Evolutionary conservation across 1,140 invertebrate species (phyloP).

Genomic region (Lepidurus packardi): DNA sequence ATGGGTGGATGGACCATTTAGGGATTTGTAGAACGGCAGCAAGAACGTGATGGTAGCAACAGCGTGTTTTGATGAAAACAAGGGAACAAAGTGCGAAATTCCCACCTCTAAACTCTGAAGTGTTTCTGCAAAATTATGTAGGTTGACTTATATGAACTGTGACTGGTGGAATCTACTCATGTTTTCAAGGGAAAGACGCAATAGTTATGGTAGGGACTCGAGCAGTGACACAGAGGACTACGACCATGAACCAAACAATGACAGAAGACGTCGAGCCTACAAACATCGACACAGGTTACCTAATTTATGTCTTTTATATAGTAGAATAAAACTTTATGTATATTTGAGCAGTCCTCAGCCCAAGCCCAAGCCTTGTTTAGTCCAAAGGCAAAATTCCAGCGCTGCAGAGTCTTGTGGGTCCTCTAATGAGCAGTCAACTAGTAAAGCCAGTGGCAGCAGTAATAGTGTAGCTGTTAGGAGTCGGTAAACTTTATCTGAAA

Average conservation of each 20-base stretch:
- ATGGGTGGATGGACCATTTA: neutral
- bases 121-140: neutral
- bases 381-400: conserved; percentile 53
- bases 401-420: conserved; percentile 45
- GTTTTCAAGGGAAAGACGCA: conserved; percentile 38
- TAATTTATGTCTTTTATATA: neutral
- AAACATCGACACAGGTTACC: conserved; percentile 47
- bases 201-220: conserved; percentile 55
- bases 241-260: conserved; percentile 52
- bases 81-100: neutral
- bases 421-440: conserved; percentile 49
- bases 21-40: neutral
- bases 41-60: neutral
- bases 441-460: conserved; percentile 49
- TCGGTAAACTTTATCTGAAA: conserved; percentile 42
- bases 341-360: conserved; percentile 53
- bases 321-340: neutral
- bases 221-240: conserved; percentile 68
- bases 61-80: neutral
- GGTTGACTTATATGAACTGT: conserved; percentile 14
- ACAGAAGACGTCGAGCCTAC: conserved; percentile 56
- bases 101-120: neutral
- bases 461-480: conserved; percentile 52
- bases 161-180: conserved; percentile 25
- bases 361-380: conserved; percentile 69